phyloP scores from a whole-genome alignment of 1,140 invertebrate species.

The Platyscapa corneri region DNA sequence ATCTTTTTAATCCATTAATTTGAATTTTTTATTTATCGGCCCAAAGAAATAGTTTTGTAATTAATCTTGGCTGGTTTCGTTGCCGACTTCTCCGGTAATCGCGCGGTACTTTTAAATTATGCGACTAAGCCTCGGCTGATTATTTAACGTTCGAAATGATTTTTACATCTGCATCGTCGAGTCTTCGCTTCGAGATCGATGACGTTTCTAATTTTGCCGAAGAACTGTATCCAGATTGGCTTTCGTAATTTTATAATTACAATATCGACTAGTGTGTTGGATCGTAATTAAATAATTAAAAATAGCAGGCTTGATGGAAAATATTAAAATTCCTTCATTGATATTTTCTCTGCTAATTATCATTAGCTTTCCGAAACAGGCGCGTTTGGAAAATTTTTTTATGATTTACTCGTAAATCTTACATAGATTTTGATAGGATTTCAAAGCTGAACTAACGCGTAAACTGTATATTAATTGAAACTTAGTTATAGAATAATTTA shows the following conservation, averaged over 20 bases:
- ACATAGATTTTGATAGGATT: neutral
- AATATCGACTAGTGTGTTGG: no score
- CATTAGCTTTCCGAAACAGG: neutral
- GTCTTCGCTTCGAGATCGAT: no score
- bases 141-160: no score
- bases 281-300: no score
- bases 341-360: neutral
- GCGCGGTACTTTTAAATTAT: no score
- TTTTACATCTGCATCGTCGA: no score
- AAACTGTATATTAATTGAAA: neutral
- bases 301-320: neutral
- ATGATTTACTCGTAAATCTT: neutral
- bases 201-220: no score
- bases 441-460: neutral
- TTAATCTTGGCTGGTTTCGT: no score
- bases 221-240: no score
- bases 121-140: no score
- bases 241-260: no score
- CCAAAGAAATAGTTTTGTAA: neutral
- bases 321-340: neutral
- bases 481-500: neutral
- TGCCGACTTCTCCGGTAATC: no score
- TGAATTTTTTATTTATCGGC: neutral
- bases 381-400: neutral
- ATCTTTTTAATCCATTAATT: neutral